Percentiles rank a stretch among this genome's conserved stretches.
These are phyloP conservation scores for Acipenser oxyrinchus DNA, from an alignment of 2,797 vertebrate genomes.

Conservation along the genomic window DNA sequence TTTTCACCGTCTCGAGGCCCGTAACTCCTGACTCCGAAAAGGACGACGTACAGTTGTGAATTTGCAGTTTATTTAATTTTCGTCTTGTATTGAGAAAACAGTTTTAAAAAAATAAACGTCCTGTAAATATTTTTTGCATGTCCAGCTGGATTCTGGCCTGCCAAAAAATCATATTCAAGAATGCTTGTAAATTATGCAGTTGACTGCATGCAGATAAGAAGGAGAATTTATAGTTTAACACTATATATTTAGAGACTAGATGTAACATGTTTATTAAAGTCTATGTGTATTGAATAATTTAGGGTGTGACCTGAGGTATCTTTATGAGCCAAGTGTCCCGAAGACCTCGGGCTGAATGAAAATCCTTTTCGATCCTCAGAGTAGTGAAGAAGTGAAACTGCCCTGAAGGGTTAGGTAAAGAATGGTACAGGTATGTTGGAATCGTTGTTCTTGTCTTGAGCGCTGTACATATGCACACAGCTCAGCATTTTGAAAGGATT, in stretches of 20 bases:
- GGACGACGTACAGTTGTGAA: slow-evolving; percentile 77
- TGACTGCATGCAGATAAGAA: slow-evolving; percentile 80
- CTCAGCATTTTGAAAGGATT: too few species aligned
- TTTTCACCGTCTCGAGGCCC: slow-evolving; percentile 82
- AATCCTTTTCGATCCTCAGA: slow-evolving; percentile 1
- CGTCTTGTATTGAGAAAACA: slow-evolving; percentile 33
- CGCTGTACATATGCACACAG: too few species aligned
- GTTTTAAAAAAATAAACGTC: slow-evolving; percentile 33
- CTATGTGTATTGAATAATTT: slow-evolving; percentile 71
- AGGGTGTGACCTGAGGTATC: slow-evolving; percentile 72
- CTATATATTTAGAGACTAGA: slow-evolving; percentile 59
- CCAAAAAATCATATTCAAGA: slow-evolving; percentile 74
- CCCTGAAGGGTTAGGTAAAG: slow-evolving; percentile 11
- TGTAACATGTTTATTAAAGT: slow-evolving; percentile 65
- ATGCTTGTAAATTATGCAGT: slow-evolving; percentile 95
- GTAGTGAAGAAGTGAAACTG: slow-evolving; percentile 1
- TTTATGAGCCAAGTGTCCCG: slow-evolving; percentile 39
- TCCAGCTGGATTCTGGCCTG: slow-evolving; percentile 99
- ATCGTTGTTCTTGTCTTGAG: too few species aligned
- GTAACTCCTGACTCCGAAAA: slow-evolving; percentile 79
- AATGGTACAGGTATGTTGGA: not conserved
- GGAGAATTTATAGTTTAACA: slow-evolving; percentile 56
- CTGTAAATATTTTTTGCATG: slow-evolving; percentile 89
- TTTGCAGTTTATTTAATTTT: slow-evolving; percentile 47
- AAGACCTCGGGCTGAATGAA: slow-evolving; percentile 49